Conservation (phyloP, 2,888 invertebrate genomes). For the Lasioglossum lativentre region DNA sequence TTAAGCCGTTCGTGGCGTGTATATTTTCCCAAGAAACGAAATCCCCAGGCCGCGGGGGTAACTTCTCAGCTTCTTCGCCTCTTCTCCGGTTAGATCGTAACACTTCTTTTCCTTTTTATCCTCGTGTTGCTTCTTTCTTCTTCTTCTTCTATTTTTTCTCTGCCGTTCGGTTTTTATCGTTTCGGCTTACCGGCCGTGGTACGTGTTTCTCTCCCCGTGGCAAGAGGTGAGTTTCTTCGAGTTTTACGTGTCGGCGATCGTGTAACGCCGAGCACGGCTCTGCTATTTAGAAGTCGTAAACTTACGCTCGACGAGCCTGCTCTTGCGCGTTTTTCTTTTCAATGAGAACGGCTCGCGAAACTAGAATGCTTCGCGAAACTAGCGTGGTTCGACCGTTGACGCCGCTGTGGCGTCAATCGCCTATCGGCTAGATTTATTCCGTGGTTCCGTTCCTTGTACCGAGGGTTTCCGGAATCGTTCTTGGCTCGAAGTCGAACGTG, state of each 20-base stretch:
- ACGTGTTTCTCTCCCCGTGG: constrained; percentile 31
- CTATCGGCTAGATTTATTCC: background rate
- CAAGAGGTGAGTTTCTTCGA: constrained; percentile 50
- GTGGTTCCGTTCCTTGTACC: background rate
- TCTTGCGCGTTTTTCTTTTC: constrained; percentile 29
- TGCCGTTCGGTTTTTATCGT: constrained; percentile 46
- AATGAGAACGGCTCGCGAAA: background rate
- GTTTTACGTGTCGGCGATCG: constrained; percentile 53
- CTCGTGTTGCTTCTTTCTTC: background rate
- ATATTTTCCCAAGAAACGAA: constrained; percentile 37
- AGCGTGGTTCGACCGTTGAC: constrained; percentile 11
- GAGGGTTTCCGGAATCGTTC: background rate
- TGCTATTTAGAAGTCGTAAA: constrained; percentile 66
- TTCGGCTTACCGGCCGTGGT: constrained; percentile 45
- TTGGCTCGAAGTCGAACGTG: too few species aligned
- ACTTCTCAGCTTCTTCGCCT: constrained; percentile 36
- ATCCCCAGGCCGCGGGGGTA: constrained; percentile 18
- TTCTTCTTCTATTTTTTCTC: background rate
- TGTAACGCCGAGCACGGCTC: constrained; percentile 47
- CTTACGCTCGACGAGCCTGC: constrained; percentile 48
- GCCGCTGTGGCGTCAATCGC: constrained; percentile 14
- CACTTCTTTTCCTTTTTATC: constrained; percentile 29
- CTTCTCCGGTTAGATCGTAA: constrained; percentile 40
- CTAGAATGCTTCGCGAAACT: background rate
- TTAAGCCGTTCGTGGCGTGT: constrained; percentile 24